Evolutionary conservation across 1,140 invertebrate genomes (phyloP).

Genomic region (Orius insidiosus): DNA sequence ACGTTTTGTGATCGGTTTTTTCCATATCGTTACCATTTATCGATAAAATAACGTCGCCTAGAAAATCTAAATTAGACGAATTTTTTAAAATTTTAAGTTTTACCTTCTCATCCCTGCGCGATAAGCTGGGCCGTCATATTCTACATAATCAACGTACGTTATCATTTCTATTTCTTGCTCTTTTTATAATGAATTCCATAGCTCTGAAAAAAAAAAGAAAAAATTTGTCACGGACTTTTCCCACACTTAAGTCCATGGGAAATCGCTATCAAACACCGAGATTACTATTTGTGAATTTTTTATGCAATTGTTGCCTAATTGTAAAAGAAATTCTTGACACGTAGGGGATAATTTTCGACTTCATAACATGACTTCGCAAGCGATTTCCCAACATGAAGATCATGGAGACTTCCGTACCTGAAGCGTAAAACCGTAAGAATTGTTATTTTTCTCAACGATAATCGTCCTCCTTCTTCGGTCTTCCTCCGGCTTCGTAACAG

Average conservation of each 20-base stretch:
- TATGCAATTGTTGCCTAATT: too few species aligned
- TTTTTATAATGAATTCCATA: constrained; percentile 89
- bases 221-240: too few species aligned
- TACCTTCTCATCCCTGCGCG: constrained; percentile 80
- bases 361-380: too few species aligned
- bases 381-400: too few species aligned
- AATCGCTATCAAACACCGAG: too few species aligned
- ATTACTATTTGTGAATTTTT: too few species aligned
- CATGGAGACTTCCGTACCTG: constrained; percentile 33
- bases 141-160: constrained; percentile 91
- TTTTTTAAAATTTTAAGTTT: too few species aligned
- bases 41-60: constrained; percentile 76
- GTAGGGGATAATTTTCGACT: too few species aligned
- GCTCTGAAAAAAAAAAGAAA: constrained; percentile 44
- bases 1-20: constrained; percentile 71
- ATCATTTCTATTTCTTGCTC: constrained; percentile 63
- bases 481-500: constrained; percentile 58
- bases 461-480: constrained; percentile 70
- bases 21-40: constrained; percentile 90
- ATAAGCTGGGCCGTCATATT: constrained; percentile 74
- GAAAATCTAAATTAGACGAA: too few species aligned
- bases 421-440: constrained; percentile 84
- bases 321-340: too few species aligned
- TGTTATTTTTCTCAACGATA: constrained; percentile 77
- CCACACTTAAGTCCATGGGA: too few species aligned